Base-by-base conservation (phyloP, 1,140 invertebrate species). In the Argopecten irradians region DNA sequence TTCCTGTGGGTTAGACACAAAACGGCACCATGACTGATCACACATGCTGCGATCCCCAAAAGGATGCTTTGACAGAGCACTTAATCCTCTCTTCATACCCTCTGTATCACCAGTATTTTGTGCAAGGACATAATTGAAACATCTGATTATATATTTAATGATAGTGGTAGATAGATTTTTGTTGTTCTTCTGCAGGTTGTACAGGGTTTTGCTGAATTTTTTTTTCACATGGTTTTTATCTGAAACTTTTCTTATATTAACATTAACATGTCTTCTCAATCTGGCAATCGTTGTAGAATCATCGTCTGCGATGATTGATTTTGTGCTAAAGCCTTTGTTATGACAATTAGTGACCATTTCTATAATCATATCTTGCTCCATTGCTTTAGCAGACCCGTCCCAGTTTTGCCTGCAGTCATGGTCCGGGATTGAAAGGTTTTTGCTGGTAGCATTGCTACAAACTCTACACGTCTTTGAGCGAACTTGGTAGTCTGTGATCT, bases 281-380 rank as follows among this genome's bases (percentile, higher is more conserved):
- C 36, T 39, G 13, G 36, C 36, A 39, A 39, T 39, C 13, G 36
- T 39, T 39, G 36, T 39, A 13, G 36, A 39, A 13, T 39, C 36
- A 39, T 39, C 36, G 13, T 39, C 36, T 8, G 36, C 36, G 5
- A 39, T 39, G n/a, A n/a, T n/a, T n/a, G n/a, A n/a, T n/a, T n/a
- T n/a, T n/a, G n/a, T n/a, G n/a, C n/a, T n/a, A n/a, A n/a, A n/a
- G n/a, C n/a, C n/a, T n/a, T n/a, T n/a, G n/a, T n/a, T n/a, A n/a
- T n/a, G n/a, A n/a, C n/a, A n/a, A n/a, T n/a, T n/a, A n/a, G n/a
- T n/a, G n/a, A n/a, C n/a, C 84, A 89, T 83, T 16, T 89, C 88
- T 9, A 89, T 82, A 28, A 83, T 39, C 84, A 89, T 89, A 55
- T 89, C 88, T 13, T 84, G 55, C 82, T 89, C 85, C 88, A 89